Conservation (phyloP, 2,888 invertebrate genomes). For the Drosophila putrida region DNA sequence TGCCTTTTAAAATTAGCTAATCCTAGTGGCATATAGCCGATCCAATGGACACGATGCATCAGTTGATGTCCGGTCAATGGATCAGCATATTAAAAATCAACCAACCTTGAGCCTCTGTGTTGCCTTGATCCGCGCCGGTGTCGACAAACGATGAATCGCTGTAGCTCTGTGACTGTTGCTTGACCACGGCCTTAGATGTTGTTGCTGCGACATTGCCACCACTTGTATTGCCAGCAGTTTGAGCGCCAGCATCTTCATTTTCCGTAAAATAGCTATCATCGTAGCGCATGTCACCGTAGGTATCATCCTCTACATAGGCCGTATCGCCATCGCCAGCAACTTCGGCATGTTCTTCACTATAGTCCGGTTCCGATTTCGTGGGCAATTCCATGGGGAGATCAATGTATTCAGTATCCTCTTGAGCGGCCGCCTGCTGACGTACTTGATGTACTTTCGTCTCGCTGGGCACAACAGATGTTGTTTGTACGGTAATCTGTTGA, state of each 20-base stretch:
- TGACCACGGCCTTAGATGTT: conserved; percentile 83
- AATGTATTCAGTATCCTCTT: conserved; percentile 85
- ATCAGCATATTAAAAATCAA: conserved; percentile 61
- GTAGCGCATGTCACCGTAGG: conserved; percentile 88
- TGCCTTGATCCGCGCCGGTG: conserved; percentile 84
- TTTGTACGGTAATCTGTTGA: conserved; percentile 70
- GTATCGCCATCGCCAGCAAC: conserved; percentile 89
- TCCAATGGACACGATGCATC: conserved; percentile 24
- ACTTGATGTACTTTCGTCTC: conserved; percentile 62
- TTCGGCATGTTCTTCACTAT: conserved; percentile 88
- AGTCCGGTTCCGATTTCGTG: conserved; percentile 90
- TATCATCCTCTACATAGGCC: conserved; percentile 89
- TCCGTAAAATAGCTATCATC: conserved; percentile 86
- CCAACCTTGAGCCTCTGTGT: conserved; percentile 86
- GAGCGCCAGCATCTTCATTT: conserved; percentile 83
- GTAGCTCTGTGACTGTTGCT: conserved; percentile 80
- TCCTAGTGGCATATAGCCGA: conserved; percentile 25
- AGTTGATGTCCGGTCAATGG: conserved; percentile 12
- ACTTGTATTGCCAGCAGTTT: conserved; percentile 72
- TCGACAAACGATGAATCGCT: conserved; percentile 85
- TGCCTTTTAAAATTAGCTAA: conserved; percentile 21
- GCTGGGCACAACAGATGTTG: conserved; percentile 54
- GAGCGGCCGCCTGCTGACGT: conserved; percentile 68
- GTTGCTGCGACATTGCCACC: conserved; percentile 74
- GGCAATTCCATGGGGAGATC: conserved; percentile 86